Conservation (phyloP, 2,888 invertebrate species). For the Stomorhina lunata region DNA sequence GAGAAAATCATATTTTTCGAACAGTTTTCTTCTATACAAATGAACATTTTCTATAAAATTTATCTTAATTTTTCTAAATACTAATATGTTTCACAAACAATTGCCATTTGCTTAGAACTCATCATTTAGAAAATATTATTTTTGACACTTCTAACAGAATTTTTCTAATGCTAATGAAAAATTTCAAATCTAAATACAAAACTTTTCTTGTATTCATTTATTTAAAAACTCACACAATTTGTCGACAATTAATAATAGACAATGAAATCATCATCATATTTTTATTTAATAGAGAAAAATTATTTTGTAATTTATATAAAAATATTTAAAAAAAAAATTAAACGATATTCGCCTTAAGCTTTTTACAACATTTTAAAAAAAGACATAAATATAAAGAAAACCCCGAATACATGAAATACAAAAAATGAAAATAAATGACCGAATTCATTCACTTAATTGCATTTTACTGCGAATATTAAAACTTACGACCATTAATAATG, state of each 20-base stretch:
- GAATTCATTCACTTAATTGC: conserved; percentile 38
- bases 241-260: conserved; percentile 46
- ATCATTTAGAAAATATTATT: background rate
- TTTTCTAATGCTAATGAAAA: background rate
- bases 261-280: conserved; percentile 55
- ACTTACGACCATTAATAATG: conserved; percentile 50
- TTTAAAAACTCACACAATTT: conserved; percentile 24
- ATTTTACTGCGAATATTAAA: conserved; percentile 35
- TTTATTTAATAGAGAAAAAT: conserved; percentile 9
- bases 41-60: no score
- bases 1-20: no score
- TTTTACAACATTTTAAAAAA: conserved; percentile 20
- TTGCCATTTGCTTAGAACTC: background rate
- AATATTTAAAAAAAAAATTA: background rate
- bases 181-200: background rate
- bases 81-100: conserved; percentile 3
- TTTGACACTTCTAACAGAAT: background rate
- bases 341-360: conserved; percentile 17
- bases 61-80: no score
- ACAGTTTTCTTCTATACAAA: no score
- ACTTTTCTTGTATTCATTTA: background rate
- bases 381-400: background rate
- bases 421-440: conserved; percentile 27
- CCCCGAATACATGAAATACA: background rate
- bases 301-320: background rate